These are phyloP conservation scores for Pharmacophagus antenor DNA, from an alignment of 2,888 invertebrate species.

Conservation along the genomic window DNA sequence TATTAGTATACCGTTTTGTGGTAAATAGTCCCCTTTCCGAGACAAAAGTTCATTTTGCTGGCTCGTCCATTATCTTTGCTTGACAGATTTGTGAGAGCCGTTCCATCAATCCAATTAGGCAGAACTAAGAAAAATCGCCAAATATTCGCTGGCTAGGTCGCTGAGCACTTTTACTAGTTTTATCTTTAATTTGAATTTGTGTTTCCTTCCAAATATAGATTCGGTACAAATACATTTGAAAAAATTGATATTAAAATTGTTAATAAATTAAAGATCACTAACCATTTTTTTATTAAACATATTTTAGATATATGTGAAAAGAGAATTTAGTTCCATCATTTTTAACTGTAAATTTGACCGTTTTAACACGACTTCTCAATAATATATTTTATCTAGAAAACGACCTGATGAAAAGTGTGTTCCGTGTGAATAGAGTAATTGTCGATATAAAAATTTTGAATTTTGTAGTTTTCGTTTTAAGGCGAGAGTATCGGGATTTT, in stretches of 20 bases:
- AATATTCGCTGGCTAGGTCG: constrained; percentile 35
- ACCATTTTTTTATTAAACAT: too few species aligned
- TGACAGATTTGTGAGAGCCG: constrained; percentile 63
- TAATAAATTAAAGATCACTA: not conserved
- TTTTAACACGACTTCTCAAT: too few species aligned
- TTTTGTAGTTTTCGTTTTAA: too few species aligned
- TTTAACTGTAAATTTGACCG: too few species aligned
- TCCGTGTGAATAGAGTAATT: too few species aligned
- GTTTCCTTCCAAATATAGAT: not conserved
- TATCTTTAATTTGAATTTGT: not conserved
- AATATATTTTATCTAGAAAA: too few species aligned
- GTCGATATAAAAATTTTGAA: too few species aligned
- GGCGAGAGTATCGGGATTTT: too few species aligned
- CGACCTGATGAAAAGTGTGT: too few species aligned
- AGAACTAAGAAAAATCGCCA: constrained; percentile 57
- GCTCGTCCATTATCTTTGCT: constrained; percentile 64
- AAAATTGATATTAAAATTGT: not conserved
- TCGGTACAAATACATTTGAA: not conserved
- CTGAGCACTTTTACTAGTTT: not conserved
- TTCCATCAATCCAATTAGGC: constrained; percentile 71
- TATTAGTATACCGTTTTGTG: not conserved
- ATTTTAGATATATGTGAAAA: too few species aligned
- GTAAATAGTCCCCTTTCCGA: constrained; percentile 41
- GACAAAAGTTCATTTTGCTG: constrained; percentile 54
- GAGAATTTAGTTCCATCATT: too few species aligned